Conservation (phyloP, 2,797 vertebrate genomes). For the Notolepis coatsorum region DNA sequence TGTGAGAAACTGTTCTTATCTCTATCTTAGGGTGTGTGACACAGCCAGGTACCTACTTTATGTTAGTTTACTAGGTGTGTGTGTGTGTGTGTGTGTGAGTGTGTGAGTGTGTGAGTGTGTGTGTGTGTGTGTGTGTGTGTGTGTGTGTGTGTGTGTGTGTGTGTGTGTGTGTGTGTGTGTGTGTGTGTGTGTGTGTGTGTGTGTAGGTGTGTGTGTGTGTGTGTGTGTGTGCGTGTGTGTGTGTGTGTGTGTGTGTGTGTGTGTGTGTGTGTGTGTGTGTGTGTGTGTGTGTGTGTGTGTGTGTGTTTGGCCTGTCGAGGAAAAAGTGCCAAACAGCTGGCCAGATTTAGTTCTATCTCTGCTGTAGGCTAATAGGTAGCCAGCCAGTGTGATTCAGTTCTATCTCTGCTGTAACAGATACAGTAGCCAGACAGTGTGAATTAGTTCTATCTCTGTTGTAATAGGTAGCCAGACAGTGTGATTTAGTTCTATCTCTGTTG, state of each 20-base stretch:
- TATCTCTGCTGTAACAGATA: no score
- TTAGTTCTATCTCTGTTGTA: no score
- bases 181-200: background rate
- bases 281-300: background rate
- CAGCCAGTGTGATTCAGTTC: no score
- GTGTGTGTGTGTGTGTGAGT: background rate
- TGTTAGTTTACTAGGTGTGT: background rate
- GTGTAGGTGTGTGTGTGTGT: background rate
- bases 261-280: background rate
- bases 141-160: no score
- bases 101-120: background rate
- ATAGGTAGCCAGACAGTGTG: no score
- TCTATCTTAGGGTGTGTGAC: constrained; percentile 17
- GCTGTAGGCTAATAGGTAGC: no score
- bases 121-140: background rate
- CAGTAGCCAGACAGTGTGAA: no score
- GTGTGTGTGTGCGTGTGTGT: background rate
- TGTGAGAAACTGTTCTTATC: constrained; percentile 22
- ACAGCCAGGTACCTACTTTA: background rate
- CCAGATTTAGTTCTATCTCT: no score
- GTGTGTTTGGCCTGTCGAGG: no score
- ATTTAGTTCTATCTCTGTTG: no score
- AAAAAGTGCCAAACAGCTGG: no score
- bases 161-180: no score
- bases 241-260: background rate